These are phyloP conservation scores for Xestia xanthographa DNA, from an alignment of 2,888 invertebrate genomes.

Conservation along the genomic window DNA sequence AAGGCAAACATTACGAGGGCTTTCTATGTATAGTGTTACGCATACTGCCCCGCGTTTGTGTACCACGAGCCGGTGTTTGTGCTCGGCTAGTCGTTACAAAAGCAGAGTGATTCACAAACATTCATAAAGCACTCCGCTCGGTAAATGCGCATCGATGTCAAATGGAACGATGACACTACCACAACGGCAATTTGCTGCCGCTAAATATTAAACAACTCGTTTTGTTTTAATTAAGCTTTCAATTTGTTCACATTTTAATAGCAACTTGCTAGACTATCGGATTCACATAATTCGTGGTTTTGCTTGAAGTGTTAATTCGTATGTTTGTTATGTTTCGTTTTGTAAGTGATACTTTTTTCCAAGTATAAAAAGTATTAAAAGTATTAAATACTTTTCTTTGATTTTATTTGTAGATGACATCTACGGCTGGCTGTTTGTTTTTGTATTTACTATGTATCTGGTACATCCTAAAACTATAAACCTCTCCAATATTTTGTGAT, in stretches of 20 bases:
- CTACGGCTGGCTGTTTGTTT: neutral
- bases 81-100: conserved; percentile 82
- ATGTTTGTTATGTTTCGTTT: neutral
- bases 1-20: conserved; percentile 88
- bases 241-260: conserved; percentile 46
- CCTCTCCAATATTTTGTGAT: neutral
- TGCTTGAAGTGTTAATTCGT: conserved; percentile 24
- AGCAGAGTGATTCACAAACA: conserved; percentile 84
- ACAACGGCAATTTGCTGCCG: conserved; percentile 39
- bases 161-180: conserved; percentile 53
- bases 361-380: too few species aligned
- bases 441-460: neutral
- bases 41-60: conserved; percentile 78
- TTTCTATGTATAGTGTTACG: conserved; percentile 86
- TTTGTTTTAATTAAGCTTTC: conserved; percentile 54
- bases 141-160: conserved; percentile 63
- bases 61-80: conserved; percentile 73
- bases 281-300: conserved; percentile 27
- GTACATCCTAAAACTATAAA: neutral
- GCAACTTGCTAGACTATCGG: conserved; percentile 13
- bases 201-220: conserved; percentile 35
- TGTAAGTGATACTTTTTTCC: neutral
- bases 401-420: neutral
- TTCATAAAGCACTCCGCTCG: conserved; percentile 66
- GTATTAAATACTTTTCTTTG: neutral